Evolutionary conservation across 2,888 invertebrate species (phyloP), one percentile per base, ranked within the genome.

Genomic region (Iphiclides podalirius): DNA sequence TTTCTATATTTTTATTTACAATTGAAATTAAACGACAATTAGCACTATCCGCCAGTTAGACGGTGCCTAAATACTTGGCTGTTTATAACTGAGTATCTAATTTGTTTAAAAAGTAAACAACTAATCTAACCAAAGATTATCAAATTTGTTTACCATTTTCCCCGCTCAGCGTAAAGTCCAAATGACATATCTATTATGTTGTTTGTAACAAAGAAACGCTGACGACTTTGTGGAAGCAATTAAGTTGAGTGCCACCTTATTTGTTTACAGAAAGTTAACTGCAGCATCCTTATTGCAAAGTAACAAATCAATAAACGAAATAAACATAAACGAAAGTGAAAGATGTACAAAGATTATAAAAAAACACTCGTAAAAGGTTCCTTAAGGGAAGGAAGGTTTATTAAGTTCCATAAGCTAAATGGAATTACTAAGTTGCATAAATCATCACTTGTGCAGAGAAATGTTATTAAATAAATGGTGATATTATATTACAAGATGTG

Each of bases 201-300:
- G 39, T 50, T 40, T 44, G 28, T 40, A 11, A 1, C 12, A n/a
- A 31, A 8, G 9, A 28, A 31, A 39, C 43, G 23, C 43, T 38
- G 23, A 37, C 12, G 33, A 40, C 26, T 44, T 39, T 38, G 3
- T 34, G 16, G 44, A 44, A 40, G 50, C 50, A 39, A 45, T 50
- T 50, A 39, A 36, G 11, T 28, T 50, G 40, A 50, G 50, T 50
- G 50, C 11, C 9, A 26, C 11, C 37, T 50, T 48, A 39, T 49
- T 34, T 50, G 40, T 50, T 40, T 35, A 40, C 36, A 43, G 13
- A 33, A 43, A 35, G 28, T 44, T 44, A 44, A 17, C 1, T 33
- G 28, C 50, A 36, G 39, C 40, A 40, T 50, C 50, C 35, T 50
- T 38, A 31, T 40, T 35, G 31, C 44, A 40, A 40, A 36, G 42